Conservation (phyloP, 2,888 invertebrate species). For the Cerastis rubricosa region DNA sequence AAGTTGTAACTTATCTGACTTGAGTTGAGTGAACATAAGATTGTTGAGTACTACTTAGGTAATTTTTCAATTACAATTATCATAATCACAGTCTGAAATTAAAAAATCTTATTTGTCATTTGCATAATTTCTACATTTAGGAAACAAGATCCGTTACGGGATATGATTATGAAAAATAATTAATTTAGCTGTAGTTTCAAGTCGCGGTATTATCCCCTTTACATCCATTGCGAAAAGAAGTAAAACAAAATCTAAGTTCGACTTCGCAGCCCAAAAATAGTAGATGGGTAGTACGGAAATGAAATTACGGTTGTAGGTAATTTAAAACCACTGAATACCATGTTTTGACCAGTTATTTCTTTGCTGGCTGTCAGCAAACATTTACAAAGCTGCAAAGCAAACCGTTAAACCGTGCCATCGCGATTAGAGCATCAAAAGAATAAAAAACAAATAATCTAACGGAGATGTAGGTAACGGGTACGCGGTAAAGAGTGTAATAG, state of each 20-base stretch:
- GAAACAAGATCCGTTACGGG: background rate
- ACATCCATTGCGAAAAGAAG: background rate
- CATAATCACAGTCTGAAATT: background rate
- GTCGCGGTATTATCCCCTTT: background rate
- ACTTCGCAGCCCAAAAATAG: background rate
- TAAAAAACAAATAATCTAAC: constrained; percentile 13
- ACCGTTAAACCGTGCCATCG: constrained; percentile 14
- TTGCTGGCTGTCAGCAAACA: constrained; percentile 4
- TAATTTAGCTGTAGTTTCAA: background rate
- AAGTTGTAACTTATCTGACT: background rate
- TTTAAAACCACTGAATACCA: background rate
- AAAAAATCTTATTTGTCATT: background rate
- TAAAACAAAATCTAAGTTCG: background rate
- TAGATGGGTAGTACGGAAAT: background rate
- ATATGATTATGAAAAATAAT: background rate
- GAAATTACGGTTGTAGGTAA: background rate
- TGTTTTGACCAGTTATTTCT: background rate
- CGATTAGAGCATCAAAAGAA: constrained; percentile 10
- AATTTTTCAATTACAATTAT: background rate
- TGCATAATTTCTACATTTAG: constrained; percentile 7
- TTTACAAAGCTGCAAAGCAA: constrained; percentile 7
- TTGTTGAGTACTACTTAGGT: background rate
- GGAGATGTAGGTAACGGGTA: constrained; percentile 26
- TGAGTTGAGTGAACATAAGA: background rate
- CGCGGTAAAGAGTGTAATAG: background rate